Conservation (phyloP, 2,797 vertebrate species). For the Lacerta agilis region DNA sequence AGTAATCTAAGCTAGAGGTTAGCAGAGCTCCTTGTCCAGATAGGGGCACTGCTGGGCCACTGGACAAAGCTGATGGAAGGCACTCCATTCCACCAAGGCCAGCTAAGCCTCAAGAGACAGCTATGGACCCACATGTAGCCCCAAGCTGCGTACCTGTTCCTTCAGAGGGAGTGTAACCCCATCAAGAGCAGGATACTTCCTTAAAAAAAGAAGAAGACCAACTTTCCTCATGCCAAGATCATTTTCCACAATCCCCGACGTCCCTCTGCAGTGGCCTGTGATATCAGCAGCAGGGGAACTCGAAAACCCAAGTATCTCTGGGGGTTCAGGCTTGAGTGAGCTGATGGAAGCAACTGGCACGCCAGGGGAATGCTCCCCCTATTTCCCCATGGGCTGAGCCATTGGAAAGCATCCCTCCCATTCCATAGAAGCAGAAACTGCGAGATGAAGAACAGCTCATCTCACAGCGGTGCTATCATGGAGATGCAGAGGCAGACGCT, state of each 20-base stretch:
- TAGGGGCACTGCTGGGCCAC: too few species aligned
- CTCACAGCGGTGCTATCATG: background rate
- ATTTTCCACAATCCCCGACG: background rate
- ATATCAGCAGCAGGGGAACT: background rate
- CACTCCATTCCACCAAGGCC: too few species aligned
- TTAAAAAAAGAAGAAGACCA: too few species aligned
- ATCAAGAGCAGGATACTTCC: too few species aligned
- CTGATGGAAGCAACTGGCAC: fast-evolving
- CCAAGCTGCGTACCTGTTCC: too few species aligned
- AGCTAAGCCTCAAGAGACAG: too few species aligned
- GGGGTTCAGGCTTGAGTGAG: background rate
- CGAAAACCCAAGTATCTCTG: background rate
- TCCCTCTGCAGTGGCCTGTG: background rate
- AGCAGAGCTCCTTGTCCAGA: too few species aligned
- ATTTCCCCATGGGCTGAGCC: background rate
- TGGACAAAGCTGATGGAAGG: too few species aligned
- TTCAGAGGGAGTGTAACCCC: too few species aligned
- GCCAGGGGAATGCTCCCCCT: background rate
- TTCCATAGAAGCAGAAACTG: background rate
- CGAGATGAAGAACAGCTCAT: background rate
- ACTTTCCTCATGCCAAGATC: background rate
- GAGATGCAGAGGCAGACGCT: background rate
- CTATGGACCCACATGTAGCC: too few species aligned
- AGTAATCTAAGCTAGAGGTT: too few species aligned
- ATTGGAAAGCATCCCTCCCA: too few species aligned